Base-by-base conservation (phyloP, 23 tunicate genomes). In the Styela clava region DNA sequence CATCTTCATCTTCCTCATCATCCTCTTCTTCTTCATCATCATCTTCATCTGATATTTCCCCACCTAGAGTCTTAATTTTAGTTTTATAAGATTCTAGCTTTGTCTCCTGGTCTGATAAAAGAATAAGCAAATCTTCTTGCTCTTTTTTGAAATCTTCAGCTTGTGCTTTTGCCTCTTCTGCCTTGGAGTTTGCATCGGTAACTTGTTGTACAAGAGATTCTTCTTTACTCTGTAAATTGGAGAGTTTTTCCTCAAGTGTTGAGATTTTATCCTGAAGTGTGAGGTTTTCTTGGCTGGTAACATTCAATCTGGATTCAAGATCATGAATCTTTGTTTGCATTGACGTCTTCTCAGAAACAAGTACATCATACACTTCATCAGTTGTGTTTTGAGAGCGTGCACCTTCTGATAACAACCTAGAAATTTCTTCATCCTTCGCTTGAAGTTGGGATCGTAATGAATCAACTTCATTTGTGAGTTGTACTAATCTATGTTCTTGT, bases 51-150 rank as follows among this genome's bases (percentile, higher is more conserved):
- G 81, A 35, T 51, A 85, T 86, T 76, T 91, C 97, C 1, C 31
- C 69, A 16, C 91, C 97, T 5, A 86, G 33, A 5, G 51, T 63
- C 69, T 62, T 85, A 61, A 95, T 34, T 71, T 79, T 44, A 20
- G 31, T 52, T 64, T 83, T 90, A 51, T 95, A 95, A 2, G 74
- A 63, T 19, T 64, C 35, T 16, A 95, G 20, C 69, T 89, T 90
- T 20, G 70, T 70, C 21, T 90, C 96, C 33, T 90, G 99, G 32
- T 95, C 99, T 3, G 96, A 79, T 16, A 95, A 76, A 68, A 95
- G 51, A 63, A 89, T 74, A 0, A 95, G 44, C 22, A 95, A 69
- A 69, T 95, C 99, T 26, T 95, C 99, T 71, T 95, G 99, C 63
- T 95, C 99, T 64, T 84, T 88, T 64, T 84, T 74, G 30, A 82